Evolutionary conservation across 2,888 invertebrate genomes (phyloP), one percentile per base, ranked within the genome.

Genomic region (Hermodice carunculata): DNA sequence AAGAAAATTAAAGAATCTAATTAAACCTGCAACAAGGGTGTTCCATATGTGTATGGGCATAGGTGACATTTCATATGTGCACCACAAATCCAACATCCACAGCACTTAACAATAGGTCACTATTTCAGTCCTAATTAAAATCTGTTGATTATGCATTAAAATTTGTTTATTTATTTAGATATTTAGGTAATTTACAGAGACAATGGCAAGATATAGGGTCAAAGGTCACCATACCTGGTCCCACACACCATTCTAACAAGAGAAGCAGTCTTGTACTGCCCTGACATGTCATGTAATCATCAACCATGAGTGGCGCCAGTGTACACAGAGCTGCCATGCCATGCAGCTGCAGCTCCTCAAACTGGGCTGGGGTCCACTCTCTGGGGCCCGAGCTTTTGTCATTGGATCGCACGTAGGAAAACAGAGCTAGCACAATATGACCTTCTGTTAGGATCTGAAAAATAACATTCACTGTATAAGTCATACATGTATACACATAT

Each of bases 311-410:
- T 0, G 86, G 86, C 31, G 79, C 80, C 22, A 86, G 74, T 3
- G 80, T 83, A 60, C 79, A 78, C 54, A 86, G 74, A 43, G 81
- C 79, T 1, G 81, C 71, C 77, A 86, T 77, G 1, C 85, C 85
- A 42, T 81, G 84, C 11, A 86, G 81, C 72, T 86, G 86, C 1
- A 86, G 69, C 69, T 86, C 86, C 71, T 86, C 85, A 76, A 83
- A 84, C 76, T 86, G 85, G 4, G 85, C 82, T 8, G 76, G 75
- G 17, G 78, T 80, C 86, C 85, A 86, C 48, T 84, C 82, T 17
- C 77, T 64, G 0, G 81, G 79, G 3, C 76, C 74, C 3, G 76
- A 71, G 31, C 64, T 75, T 57, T 76, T 78, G 66, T 84, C 83
- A 64, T 81, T 83, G 42, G 81, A 74, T 53, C 80, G 74, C 22